Percentiles rank a stretch among this genome's conserved stretches.
Conservation (phyloP, 2,888 invertebrate genomes). For the Timema cristinae region DNA sequence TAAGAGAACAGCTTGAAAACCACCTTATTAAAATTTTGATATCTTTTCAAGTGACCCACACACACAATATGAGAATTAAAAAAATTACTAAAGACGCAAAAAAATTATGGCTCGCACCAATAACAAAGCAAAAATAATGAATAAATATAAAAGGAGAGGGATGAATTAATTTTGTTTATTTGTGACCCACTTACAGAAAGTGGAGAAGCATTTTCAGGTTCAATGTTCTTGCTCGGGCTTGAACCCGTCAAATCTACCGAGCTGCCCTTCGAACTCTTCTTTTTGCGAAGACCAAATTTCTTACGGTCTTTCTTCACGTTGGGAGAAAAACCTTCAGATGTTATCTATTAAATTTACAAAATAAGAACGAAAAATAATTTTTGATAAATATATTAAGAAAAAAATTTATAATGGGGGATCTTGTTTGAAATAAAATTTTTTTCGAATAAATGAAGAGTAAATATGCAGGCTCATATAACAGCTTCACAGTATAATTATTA, state of each 20-base stretch:
- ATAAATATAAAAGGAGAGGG: too few relatives aligned
- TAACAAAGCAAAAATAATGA: too few relatives aligned
- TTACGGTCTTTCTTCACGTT: constrained; percentile 65
- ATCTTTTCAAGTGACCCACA: too few relatives aligned
- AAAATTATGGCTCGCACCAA: too few relatives aligned
- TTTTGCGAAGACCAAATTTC: constrained; percentile 65
- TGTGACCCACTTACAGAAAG: constrained; percentile 42
- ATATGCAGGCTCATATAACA: too few relatives aligned
- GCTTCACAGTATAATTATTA: too few relatives aligned
- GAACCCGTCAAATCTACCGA: constrained; percentile 56
- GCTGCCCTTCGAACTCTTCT: constrained; percentile 59
- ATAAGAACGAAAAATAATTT: not conserved
- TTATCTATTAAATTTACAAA: constrained; percentile 22
- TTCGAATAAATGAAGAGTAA: not conserved
- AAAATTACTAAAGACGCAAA: too few relatives aligned
- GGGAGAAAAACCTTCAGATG: constrained; percentile 56
- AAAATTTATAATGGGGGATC: not conserved
- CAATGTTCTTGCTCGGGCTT: constrained; percentile 39
- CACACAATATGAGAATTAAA: too few relatives aligned
- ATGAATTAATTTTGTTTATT: too few relatives aligned
- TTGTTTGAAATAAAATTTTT: not conserved
- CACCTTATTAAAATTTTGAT: too few relatives aligned
- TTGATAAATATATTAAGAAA: not conserved
- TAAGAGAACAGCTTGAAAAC: too few relatives aligned
- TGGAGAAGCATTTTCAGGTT: constrained; percentile 46